Evolutionary conservation across 1,140 invertebrate genomes (phyloP).

Genomic region (Musca domestica): DNA sequence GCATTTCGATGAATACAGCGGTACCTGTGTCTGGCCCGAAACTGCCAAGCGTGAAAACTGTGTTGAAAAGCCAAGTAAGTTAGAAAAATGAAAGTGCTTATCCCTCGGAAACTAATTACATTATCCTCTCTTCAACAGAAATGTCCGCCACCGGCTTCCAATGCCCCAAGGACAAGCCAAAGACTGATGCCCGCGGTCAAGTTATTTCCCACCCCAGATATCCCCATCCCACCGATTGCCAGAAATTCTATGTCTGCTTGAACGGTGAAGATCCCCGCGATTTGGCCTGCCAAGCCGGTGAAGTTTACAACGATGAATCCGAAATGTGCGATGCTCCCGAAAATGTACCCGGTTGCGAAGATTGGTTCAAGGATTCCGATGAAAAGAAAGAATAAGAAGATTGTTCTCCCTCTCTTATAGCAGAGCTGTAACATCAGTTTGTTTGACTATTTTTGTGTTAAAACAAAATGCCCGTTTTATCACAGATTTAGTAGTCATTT

Average conservation of each 20-base stretch:
- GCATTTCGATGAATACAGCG: constrained; percentile 81
- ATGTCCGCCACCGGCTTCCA: constrained; percentile 77
- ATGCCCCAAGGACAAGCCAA: constrained; percentile 70
- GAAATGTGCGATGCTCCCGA: constrained; percentile 82
- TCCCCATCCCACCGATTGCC: constrained; percentile 81
- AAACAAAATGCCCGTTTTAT: neutral
- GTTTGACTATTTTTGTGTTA: neutral
- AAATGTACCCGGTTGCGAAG: constrained; percentile 83
- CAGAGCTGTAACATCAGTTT: constrained; percentile 3
- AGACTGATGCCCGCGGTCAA: constrained; percentile 68
- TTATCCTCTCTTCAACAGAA: constrained; percentile 52
- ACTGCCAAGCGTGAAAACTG: constrained; percentile 74
- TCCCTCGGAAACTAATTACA: neutral
- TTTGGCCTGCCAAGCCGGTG: constrained; percentile 78
- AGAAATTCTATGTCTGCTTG: constrained; percentile 81
- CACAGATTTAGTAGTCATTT: constrained; percentile 18
- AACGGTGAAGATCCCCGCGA: constrained; percentile 82
- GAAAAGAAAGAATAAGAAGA: constrained; percentile 53
- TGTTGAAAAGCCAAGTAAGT: constrained; percentile 57
- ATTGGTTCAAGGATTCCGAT: constrained; percentile 78
- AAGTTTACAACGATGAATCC: constrained; percentile 80
- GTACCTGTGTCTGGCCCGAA: constrained; percentile 84
- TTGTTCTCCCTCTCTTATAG: constrained; percentile 12
- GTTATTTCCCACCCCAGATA: constrained; percentile 82
- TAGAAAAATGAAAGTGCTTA: neutral